phyloP scores from a whole-genome alignment of 2,888 invertebrate species.

The Nemotelus pantherinus region DNA sequence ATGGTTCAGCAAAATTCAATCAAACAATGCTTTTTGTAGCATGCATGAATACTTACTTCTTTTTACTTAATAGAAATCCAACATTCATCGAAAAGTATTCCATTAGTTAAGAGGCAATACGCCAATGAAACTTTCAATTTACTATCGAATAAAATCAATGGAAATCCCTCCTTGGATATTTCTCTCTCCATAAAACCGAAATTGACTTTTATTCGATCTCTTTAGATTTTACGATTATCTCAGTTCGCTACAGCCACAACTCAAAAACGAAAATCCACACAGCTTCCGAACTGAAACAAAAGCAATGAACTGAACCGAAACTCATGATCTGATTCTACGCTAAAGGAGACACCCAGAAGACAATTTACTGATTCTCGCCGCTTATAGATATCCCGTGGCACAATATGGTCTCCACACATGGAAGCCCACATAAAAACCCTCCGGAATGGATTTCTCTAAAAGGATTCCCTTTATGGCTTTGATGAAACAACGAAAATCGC shows the following conservation, averaged over 20 bases:
- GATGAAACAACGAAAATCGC: constrained; percentile 50
- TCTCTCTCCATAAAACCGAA: constrained; percentile 49
- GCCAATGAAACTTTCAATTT: background rate
- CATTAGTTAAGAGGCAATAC: too few relatives aligned
- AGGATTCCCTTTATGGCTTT: constrained; percentile 49
- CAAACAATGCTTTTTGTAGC: too few relatives aligned
- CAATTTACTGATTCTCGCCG: constrained; percentile 49
- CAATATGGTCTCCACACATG: background rate
- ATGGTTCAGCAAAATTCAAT: too few relatives aligned
- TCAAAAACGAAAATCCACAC: constrained; percentile 7
- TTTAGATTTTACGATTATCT: constrained; percentile 47
- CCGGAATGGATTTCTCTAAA: constrained; percentile 47
- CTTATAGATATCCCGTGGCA: constrained; percentile 45
- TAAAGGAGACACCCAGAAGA: constrained; percentile 46
- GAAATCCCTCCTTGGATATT: constrained; percentile 46
- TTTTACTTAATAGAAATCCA: too few relatives aligned
- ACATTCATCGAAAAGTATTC: too few relatives aligned
- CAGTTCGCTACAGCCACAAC: constrained; percentile 9
- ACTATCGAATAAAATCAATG: constrained; percentile 27
- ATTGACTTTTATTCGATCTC: constrained; percentile 51
- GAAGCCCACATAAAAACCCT: constrained; percentile 9
- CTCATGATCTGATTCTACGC: constrained; percentile 41
- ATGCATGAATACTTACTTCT: too few relatives aligned
- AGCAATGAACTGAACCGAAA: constrained; percentile 29
- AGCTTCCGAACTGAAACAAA: constrained; percentile 23